These are phyloP conservation scores for Eupithecia subumbrata DNA, from an alignment of 2,888 invertebrate genomes.

Conservation along the genomic window DNA sequence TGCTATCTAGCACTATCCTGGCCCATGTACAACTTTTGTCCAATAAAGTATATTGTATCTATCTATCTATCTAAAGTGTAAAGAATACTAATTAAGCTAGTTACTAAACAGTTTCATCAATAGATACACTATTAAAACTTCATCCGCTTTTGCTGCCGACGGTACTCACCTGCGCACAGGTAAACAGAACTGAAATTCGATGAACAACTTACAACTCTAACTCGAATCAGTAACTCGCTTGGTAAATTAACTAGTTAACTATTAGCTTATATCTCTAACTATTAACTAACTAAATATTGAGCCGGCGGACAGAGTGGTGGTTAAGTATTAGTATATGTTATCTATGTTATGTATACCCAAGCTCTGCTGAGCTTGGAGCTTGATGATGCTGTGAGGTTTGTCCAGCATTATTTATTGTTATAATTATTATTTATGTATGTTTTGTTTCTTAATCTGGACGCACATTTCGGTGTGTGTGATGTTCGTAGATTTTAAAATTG, in stretches of 20 bases:
- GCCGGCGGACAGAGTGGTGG: neutral
- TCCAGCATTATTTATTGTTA: too few species aligned
- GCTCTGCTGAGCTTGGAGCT: too few species aligned
- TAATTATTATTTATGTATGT: too few species aligned
- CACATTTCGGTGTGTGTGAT: too few species aligned
- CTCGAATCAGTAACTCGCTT: conserved; percentile 29
- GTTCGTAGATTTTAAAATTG: too few species aligned
- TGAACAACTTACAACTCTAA: conserved; percentile 33
- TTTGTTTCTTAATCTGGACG: too few species aligned
- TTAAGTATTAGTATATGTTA: neutral
- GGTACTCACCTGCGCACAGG: neutral
- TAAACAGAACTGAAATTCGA: conserved; percentile 21
- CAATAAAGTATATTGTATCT: too few species aligned
- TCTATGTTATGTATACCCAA: too few species aligned
- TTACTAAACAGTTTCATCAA: neutral
- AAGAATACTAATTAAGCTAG: neutral
- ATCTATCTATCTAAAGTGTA: too few species aligned
- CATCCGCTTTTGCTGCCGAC: neutral
- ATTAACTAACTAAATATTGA: conserved; percentile 5
- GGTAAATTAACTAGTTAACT: conserved; percentile 44
- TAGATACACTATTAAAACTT: neutral
- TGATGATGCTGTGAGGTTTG: too few species aligned
- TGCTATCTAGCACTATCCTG: too few species aligned
- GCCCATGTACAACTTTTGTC: too few species aligned
- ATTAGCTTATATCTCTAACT: conserved; percentile 28